Evolutionary conservation across 2,797 vertebrate genomes (phyloP), one percentile per base, ranked within the genome.

Genomic region (Peromyscus attwateri): DNA sequence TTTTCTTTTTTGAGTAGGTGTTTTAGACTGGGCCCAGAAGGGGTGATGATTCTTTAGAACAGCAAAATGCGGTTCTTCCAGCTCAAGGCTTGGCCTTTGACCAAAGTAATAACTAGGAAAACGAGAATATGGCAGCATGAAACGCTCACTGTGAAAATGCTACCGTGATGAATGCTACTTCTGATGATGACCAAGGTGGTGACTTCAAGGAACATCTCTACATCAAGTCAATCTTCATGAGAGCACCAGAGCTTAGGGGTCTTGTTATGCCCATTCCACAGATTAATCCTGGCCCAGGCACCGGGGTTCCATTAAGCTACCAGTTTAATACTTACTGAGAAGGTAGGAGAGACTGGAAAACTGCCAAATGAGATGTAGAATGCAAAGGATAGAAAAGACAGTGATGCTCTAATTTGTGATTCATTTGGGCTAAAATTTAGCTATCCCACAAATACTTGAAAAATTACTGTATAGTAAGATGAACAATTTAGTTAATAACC

Each of bases 341-440:
- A 43, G 25, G 5, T 66, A 31, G 29, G 17, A 71, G 25, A 40
- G 29, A 89, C 75, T 27, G 82, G 25, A 46, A 92, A 92, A 89
- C 55, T 60, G 40, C 12, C 49, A 43, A 43, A 80, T 66, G 19
- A 94, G 55, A 93, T 77, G 8, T 93, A 21, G 92, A 57, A 25
- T 29, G 27, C 2, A 40, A 62, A 91, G 73, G 27, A 66, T 12
- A 89, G 34, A 94, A 89, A 92, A 87, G 3, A 87, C 55, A 52
- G 16, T 68, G 25, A 80, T 14, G 49, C 7, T 80, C 10, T 40
- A 62, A 34, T 46, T 92, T 91, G 14, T 64, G 31, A 14, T 95
- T 93, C 10, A 62, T 46, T 80, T 83, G 31, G 34, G 55, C 68
- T 93, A 92, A 91, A 82, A 90, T 73, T 80, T 83, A 93, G 68